These are phyloP conservation scores for Zosterops japonicus DNA, from an alignment of 2,113 vertebrate species.

Conservation along the genomic window DNA sequence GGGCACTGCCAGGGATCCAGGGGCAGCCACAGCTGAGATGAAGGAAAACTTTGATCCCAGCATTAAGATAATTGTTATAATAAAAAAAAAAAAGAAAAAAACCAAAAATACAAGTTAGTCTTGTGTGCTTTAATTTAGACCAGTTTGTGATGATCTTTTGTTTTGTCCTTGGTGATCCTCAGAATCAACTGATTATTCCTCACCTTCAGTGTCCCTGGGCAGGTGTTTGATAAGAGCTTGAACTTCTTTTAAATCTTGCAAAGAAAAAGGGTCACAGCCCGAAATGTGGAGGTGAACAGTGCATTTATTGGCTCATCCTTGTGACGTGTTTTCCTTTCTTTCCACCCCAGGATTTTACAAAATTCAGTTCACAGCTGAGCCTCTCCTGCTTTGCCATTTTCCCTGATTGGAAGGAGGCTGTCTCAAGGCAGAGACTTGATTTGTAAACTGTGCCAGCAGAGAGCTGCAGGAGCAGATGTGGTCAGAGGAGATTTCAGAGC, in stretches of 20 bases:
- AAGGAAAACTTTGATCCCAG: not conserved
- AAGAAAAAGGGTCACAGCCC: not conserved
- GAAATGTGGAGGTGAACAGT: not conserved
- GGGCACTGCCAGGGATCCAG: not conserved
- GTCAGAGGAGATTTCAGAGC: not conserved
- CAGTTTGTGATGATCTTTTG: not conserved
- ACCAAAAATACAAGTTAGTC: not conserved
- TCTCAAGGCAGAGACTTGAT: not conserved
- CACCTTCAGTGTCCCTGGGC: not conserved
- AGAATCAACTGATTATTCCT: not conserved
- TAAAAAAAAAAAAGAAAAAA: not conserved
- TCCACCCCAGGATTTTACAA: not conserved
- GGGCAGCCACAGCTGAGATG: not conserved
- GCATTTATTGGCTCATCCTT: not conserved
- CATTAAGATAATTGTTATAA: not conserved
- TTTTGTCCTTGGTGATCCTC: not conserved
- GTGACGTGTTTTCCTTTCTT: not conserved
- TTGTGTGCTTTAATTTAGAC: not conserved
- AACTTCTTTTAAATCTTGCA: not conserved
- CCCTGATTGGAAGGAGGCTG: not conserved
- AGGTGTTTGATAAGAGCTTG: not conserved
- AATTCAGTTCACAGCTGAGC: not conserved
- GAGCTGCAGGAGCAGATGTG: not conserved
- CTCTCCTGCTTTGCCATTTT: not conserved
- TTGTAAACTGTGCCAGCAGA: not conserved